phyloP scores from a whole-genome alignment of 2,888 invertebrate species.

The Pilophorus perplexus region DNA sequence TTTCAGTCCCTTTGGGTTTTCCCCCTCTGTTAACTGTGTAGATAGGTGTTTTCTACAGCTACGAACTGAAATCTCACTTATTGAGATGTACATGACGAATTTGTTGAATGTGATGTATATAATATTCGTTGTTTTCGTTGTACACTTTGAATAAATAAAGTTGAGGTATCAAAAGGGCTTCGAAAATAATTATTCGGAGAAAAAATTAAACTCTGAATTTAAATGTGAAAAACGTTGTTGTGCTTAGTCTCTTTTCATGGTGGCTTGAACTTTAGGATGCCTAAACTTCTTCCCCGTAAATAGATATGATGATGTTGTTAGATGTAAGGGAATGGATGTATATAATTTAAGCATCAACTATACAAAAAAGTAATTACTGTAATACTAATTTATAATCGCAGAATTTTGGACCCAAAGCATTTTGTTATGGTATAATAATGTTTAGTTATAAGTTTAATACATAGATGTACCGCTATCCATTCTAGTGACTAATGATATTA shows the following conservation, averaged over 20 bases:
- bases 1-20: too few species aligned
- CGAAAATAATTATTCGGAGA: too few species aligned
- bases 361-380: slow-evolving; percentile 5
- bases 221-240: slow-evolving; percentile 4
- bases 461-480: slow-evolving; percentile 21
- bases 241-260: slow-evolving; percentile 5
- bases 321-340: slow-evolving; percentile 25
- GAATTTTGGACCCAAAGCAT: neutral
- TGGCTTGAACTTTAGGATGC: slow-evolving; percentile 10
- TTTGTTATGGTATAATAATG: slow-evolving; percentile 14
- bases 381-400: slow-evolving; percentile 14
- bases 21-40: neutral
- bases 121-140: slow-evolving; percentile 8
- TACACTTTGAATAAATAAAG: too few species aligned
- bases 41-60: slow-evolving; percentile 17
- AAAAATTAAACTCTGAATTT: neutral
- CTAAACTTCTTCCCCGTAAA: slow-evolving; percentile 12
- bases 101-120: slow-evolving; percentile 17
- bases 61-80: slow-evolving; percentile 18
- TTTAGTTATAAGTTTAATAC: neutral
- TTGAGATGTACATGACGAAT: neutral
- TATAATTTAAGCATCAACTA: slow-evolving; percentile 9
- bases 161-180: too few species aligned
- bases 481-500: slow-evolving; percentile 29
- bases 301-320: slow-evolving; percentile 19